phyloP scores from a whole-genome alignment of 2,888 invertebrate species.

The Chymomyza caudatula region DNA sequence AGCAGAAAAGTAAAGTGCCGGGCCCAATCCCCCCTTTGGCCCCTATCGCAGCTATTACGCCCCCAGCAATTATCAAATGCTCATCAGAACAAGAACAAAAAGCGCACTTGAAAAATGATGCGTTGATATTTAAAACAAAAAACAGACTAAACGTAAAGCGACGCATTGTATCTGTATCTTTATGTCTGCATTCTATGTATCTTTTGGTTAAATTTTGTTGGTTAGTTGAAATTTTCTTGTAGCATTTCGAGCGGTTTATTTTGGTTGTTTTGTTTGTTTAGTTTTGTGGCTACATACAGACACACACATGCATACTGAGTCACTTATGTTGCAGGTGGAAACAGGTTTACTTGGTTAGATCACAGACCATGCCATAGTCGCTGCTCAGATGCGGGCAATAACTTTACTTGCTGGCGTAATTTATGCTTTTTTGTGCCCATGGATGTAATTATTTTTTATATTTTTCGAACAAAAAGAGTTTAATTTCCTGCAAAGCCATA shows the following conservation, averaged over 20 bases:
- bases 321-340: constrained; percentile 63
- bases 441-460: constrained; percentile 36
- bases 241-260: constrained; percentile 54
- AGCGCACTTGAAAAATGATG: constrained; percentile 68
- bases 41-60: neutral
- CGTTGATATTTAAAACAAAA: constrained; percentile 49
- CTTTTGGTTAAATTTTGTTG: constrained; percentile 37
- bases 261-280: constrained; percentile 70
- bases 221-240: constrained; percentile 42
- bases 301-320: constrained; percentile 18
- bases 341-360: constrained; percentile 49
- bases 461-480: constrained; percentile 14
- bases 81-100: constrained; percentile 47
- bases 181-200: constrained; percentile 20
- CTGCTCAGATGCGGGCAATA: constrained; percentile 63
- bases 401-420: constrained; percentile 61
- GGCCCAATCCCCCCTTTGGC: neutral
- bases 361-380: constrained; percentile 2
- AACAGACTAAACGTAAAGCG: neutral
- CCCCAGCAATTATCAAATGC: constrained; percentile 68
- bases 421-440: constrained; percentile 44
- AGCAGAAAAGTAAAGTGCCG: constrained; percentile 26
- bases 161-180: constrained; percentile 38
- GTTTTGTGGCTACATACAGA: constrained; percentile 60
- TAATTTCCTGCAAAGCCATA: neutral